phyloP scores from a whole-genome alignment of 2,888 invertebrate species.

The Caenorhabditis sulstoni region DNA sequence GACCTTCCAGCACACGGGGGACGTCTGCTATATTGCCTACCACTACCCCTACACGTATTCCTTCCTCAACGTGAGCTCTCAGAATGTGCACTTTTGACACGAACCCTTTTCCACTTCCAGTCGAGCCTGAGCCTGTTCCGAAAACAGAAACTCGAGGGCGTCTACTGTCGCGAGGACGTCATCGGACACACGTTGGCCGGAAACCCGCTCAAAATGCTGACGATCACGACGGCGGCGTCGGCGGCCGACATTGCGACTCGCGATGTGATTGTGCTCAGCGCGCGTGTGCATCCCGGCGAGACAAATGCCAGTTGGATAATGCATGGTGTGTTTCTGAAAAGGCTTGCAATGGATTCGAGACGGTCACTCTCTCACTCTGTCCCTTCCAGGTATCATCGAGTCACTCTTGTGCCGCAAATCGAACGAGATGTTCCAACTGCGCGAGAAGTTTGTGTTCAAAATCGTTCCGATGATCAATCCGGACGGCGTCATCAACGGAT shows the following conservation, averaged over 20 bases:
- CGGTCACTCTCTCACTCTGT: no score
- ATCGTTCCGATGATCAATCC: slow-evolving; percentile 92
- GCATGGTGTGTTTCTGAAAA: slow-evolving; percentile 83
- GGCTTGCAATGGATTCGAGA: no score
- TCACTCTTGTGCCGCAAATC: slow-evolving; percentile 52
- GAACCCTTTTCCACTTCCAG: slow-evolving; percentile 42
- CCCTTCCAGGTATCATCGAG: slow-evolving; percentile 63
- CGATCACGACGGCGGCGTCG: slow-evolving; percentile 84
- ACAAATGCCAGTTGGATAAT: slow-evolving; percentile 92
- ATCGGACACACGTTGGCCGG: slow-evolving; percentile 67
- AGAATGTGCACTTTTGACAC: no score
- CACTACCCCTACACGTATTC: slow-evolving; percentile 92
- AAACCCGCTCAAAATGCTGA: slow-evolving; percentile 83
- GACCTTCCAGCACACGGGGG: slow-evolving; percentile 87
- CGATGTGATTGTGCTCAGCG: slow-evolving; percentile 85
- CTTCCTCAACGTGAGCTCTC: slow-evolving; percentile 85
- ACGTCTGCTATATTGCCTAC: slow-evolving; percentile 90
- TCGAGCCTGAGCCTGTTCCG: slow-evolving; percentile 43
- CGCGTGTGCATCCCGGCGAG: slow-evolving; percentile 91
- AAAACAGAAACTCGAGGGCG: slow-evolving; percentile 37
- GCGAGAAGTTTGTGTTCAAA: slow-evolving; percentile 89
- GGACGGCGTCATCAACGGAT: slow-evolving; percentile 88
- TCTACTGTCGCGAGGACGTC: slow-evolving; percentile 64
- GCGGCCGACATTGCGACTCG: slow-evolving; percentile 77
- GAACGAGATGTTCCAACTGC: slow-evolving; percentile 82